phyloP scores from a whole-genome alignment of 1,140 invertebrate species.

The Zaprionus capensis region DNA sequence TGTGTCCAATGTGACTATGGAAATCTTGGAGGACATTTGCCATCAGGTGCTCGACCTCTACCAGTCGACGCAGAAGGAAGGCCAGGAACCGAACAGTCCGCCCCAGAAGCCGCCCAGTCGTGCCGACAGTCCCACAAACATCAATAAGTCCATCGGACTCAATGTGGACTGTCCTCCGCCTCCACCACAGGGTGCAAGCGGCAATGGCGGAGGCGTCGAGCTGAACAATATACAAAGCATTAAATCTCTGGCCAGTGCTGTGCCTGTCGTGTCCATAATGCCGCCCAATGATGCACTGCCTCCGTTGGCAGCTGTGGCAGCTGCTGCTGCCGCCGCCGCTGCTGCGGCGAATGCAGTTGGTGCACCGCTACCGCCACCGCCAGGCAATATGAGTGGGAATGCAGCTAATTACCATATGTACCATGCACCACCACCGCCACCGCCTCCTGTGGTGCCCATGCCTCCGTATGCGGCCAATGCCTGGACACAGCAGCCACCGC shows the following conservation, averaged over 20 bases:
- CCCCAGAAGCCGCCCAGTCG: constrained; percentile 85
- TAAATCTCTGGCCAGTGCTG: constrained; percentile 54
- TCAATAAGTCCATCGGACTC: neutral
- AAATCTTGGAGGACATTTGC: constrained; percentile 98
- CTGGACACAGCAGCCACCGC: constrained; percentile 55
- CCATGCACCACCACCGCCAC: constrained; percentile 74
- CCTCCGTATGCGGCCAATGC: constrained; percentile 52
- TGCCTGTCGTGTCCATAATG: constrained; percentile 46
- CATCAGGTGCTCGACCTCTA: constrained; percentile 96
- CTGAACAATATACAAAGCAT: constrained; percentile 67
- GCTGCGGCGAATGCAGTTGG: constrained; percentile 9
- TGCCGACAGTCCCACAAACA: constrained; percentile 69
- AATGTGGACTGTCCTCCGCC: constrained; percentile 28
- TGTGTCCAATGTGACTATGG: constrained; percentile 95
- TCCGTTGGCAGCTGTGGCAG: constrained; percentile 9
- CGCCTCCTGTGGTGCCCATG: constrained; percentile 63
- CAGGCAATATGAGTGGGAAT: constrained; percentile 28
- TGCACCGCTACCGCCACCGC: constrained; percentile 39
- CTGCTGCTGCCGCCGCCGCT: constrained; percentile 16
- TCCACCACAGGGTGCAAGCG: constrained; percentile 25
- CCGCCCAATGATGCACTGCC: constrained; percentile 64
- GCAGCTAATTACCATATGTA: constrained; percentile 56
- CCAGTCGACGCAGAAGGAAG: constrained; percentile 87
- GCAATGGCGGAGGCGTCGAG: constrained; percentile 51
- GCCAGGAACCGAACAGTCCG: constrained; percentile 86